These are phyloP conservation scores for Uromys caudimaculatus DNA, from an alignment of 2,797 vertebrate genomes.

Conservation along the genomic window DNA sequence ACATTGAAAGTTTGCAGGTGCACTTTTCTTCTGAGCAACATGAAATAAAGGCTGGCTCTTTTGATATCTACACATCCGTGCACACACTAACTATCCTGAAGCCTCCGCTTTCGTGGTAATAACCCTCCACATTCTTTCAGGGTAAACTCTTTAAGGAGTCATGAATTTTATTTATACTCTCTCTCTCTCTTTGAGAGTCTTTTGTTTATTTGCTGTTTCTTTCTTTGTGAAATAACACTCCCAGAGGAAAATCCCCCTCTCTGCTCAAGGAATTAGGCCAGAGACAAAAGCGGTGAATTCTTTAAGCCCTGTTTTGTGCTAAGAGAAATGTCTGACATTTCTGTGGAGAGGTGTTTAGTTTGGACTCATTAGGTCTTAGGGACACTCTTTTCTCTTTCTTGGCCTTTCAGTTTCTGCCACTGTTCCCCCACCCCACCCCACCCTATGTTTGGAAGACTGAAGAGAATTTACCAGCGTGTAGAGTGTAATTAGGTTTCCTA, in stretches of 20 bases:
- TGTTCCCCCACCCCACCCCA: constrained; percentile 83
- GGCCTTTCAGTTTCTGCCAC: constrained; percentile 92
- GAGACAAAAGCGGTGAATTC: constrained; percentile 96
- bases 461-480: constrained; percentile 97
- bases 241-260: constrained; percentile 92
- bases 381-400: constrained; percentile 90
- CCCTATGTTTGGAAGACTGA: constrained; percentile 93
- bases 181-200: constrained; percentile 91
- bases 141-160: constrained; percentile 93
- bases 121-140: constrained; percentile 91
- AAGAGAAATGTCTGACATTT: constrained; percentile 97
- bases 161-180: constrained; percentile 94
- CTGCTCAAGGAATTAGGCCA: constrained; percentile 97
- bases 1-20: constrained; percentile 86
- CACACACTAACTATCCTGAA: constrained; percentile 87
- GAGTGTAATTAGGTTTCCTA: constrained; percentile 98
- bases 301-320: constrained; percentile 95
- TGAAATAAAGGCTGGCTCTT: constrained; percentile 86
- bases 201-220: constrained; percentile 93
- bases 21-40: constrained; percentile 83
- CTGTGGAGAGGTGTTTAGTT: constrained; percentile 96
- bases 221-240: constrained; percentile 93
- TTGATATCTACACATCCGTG: constrained; percentile 76
- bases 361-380: constrained; percentile 99
- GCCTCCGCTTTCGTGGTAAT: constrained; percentile 90